Evolutionary conservation across 2,113 vertebrate species (phyloP), one percentile per base, ranked within the genome.

Genomic region (Seriola aureovittata): DNA sequence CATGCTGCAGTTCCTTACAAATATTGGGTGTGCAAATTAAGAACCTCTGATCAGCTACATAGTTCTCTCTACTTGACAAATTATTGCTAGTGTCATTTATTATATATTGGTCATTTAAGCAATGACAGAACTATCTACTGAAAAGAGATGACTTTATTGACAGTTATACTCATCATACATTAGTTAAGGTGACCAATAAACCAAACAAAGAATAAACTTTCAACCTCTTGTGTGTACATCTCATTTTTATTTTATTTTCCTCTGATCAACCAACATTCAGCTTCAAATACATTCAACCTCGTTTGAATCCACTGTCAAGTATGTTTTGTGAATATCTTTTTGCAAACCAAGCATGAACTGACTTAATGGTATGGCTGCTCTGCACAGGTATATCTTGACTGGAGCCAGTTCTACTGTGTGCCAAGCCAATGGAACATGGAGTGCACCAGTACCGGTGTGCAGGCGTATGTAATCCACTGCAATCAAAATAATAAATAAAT

Each of bases 381-480:
- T 92, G 76, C 73, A 36, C 89, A 99, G 98, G 58, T 97, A 96
- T 91, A 80, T 81, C 44, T 85, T 98, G 2, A 77, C 71, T 5
- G 98, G 98, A 80, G 67, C 90, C 7, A 86, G 50, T 70, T 87
- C 57, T 0, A 93, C 92, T 62, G 85, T 90, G 63, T 99, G 98
- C 75, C 96, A 91, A 17, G 88, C 92, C 62, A 91, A 94, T 65
- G 96, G 95, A 23, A 93, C 71, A 17, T 98, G 97, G 98, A 97
- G 93, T 36, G 65, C 82, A 8, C 21, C 36, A 4, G 3, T 75
- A 7, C 97, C 97, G 1, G 57, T 82, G 55, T 99, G 98, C 78
- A 71, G 86, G 46, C 71, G 98, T 99, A 96, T 0, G 96, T 93
- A 13, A 58, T 42, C 32, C 9, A 40, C 29, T 36, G 16, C 32